A percentile compares a stretch with the other conserved stretches of the same genome.
phyloP scores from a whole-genome alignment of 1,140 invertebrate genomes.

The Thaumatotibia leucotreta region DNA sequence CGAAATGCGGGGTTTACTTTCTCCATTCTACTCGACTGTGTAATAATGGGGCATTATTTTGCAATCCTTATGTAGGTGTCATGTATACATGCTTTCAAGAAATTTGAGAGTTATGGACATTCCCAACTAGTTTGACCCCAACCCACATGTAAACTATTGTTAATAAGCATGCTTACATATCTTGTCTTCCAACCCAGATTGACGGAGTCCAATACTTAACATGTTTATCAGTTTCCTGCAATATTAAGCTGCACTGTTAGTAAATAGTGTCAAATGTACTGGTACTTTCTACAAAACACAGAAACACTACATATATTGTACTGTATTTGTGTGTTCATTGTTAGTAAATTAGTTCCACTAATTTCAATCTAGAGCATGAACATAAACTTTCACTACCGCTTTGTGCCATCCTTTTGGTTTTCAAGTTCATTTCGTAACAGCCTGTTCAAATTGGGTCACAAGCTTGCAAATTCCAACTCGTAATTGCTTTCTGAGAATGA shows the following conservation, averaged over 20 bases:
- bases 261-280: neutral
- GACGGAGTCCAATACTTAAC: neutral
- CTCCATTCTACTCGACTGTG: neutral
- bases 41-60: neutral
- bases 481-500: neutral
- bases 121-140: too few relatives aligned
- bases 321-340: neutral
- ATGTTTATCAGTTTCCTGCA: neutral
- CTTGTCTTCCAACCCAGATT: too few relatives aligned
- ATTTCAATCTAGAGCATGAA: neutral
- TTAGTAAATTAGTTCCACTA: neutral
- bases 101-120: constrained; percentile 28
- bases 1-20: constrained; percentile 13
- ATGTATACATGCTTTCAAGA: constrained; percentile 25
- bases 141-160: too few relatives aligned
- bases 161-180: too few relatives aligned
- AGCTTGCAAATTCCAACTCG: neutral
- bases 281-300: neutral
- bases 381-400: neutral
- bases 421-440: neutral
- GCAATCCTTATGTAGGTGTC: constrained; percentile 28
- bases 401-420: neutral
- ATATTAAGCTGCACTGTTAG: neutral
- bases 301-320: neutral
- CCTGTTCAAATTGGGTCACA: neutral